These are phyloP conservation scores for Ciona savignyi DNA, from an alignment of 23 tunicate species.

Conservation along the genomic window DNA sequence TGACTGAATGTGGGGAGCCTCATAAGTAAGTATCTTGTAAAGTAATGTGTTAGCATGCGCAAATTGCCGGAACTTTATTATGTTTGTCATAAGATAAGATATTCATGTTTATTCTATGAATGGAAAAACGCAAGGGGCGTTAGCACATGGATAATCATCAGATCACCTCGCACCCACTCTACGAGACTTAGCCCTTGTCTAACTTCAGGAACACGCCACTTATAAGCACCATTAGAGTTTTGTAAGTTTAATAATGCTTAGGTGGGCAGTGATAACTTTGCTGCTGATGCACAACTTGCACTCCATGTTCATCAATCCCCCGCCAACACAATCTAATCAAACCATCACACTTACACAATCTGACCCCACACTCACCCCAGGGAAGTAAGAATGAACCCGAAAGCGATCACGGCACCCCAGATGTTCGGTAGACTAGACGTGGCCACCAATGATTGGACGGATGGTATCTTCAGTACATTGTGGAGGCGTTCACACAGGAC, in stretches of 20 bases:
- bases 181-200: neutral
- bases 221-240: too few species aligned
- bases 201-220: neutral
- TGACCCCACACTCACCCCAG: constrained; percentile 16
- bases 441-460: constrained; percentile 99
- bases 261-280: too few species aligned
- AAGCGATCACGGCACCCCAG: constrained; percentile 99
- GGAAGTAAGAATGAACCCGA: constrained; percentile 98
- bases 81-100: too few species aligned
- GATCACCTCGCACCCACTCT: too few species aligned
- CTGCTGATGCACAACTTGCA: too few species aligned
- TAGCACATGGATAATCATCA: too few species aligned
- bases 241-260: too few species aligned
- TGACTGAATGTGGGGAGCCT: constrained; percentile 96
- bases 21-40: constrained; percentile 55
- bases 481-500: constrained; percentile 97
- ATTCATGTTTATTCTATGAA: too few species aligned
- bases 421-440: constrained; percentile 98
- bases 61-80: neutral
- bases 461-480: constrained; percentile 93
- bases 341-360: neutral
- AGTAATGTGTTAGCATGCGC: neutral
- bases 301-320: too few species aligned
- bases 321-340: too few species aligned
- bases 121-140: too few species aligned